Percentiles rank a stretch among this genome's conserved stretches.
Evolutionary conservation across 2,888 invertebrate genomes (phyloP).

Genomic region (Neoitamus cyanurus): DNA sequence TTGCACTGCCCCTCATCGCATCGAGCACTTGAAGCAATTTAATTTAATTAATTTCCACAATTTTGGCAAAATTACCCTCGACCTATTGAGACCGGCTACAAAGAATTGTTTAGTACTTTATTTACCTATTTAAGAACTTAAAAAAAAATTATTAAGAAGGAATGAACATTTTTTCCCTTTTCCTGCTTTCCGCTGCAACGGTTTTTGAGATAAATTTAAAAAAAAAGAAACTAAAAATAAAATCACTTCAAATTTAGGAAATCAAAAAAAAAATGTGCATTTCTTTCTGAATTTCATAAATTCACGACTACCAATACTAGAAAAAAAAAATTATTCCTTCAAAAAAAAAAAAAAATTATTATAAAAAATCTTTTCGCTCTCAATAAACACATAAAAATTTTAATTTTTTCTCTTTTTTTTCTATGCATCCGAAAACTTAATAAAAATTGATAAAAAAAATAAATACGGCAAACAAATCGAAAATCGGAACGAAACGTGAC

Average conservation of each 20-base stretch:
- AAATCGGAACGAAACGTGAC: too few relatives aligned
- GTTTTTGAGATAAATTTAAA: too few relatives aligned
- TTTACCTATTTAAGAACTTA: neutral
- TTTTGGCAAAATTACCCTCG: neutral
- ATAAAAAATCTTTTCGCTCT: neutral
- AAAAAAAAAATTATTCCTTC: neutral
- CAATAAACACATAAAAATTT: neutral
- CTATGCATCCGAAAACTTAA: conserved; percentile 4
- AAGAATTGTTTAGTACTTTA: neutral
- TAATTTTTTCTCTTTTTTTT: neutral
- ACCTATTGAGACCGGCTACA: neutral
- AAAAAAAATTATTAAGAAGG: neutral
- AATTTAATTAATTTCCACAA: neutral
- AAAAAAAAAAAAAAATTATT: neutral
- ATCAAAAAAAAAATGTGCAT: neutral
- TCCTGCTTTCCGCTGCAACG: too few relatives aligned
- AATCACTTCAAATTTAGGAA: neutral
- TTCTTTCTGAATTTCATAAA: neutral
- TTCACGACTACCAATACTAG: neutral
- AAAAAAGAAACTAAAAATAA: neutral
- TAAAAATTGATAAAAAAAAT: neutral
- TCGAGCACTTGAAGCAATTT: neutral
- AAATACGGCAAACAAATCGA: too few relatives aligned
- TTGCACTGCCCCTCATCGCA: too few relatives aligned
- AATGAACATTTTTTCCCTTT: neutral